A percentile compares a stretch with the other conserved stretches of the same genome.
Evolutionary conservation across 2,113 vertebrate species (phyloP).

Genomic region (Furnarius figulus): DNA sequence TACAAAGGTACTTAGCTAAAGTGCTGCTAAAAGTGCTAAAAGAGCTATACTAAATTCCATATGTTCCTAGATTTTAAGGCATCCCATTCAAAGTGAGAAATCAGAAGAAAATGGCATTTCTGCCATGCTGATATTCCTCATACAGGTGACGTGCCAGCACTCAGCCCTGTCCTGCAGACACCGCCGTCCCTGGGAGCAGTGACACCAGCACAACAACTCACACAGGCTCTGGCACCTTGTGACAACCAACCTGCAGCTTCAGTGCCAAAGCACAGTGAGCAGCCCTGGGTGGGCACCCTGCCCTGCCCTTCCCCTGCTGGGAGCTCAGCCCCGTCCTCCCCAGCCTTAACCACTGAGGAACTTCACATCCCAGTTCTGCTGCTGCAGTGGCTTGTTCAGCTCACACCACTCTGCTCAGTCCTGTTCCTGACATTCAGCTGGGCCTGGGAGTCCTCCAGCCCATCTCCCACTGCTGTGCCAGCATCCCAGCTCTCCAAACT

Average conservation of each 20-base stretch:
- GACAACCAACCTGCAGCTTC: neutral
- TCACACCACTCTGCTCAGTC: neutral
- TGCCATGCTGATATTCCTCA: neutral
- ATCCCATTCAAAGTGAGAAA: neutral
- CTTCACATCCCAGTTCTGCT: neutral
- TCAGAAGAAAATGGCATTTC: neutral
- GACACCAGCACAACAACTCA: neutral
- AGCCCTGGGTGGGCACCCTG: neutral
- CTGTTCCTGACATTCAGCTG: no score
- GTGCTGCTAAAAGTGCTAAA: no score
- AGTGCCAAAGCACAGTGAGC: neutral
- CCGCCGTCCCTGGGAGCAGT: neutral
- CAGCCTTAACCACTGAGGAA: neutral
- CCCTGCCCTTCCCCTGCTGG: neutral
- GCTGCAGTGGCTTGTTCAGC: neutral
- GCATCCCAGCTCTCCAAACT: neutral
- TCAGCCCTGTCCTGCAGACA: neutral
- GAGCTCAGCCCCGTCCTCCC: accelerated
- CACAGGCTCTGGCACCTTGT: neutral
- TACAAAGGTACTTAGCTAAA: no score
- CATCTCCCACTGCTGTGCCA: accelerated
- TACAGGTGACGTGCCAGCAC: neutral
- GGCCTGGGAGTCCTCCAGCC: neutral
- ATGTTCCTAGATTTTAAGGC: no score
- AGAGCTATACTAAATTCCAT: no score